Base-by-base conservation (phyloP, 2,888 invertebrate species). In the Oxyscelio sp. region DNA sequence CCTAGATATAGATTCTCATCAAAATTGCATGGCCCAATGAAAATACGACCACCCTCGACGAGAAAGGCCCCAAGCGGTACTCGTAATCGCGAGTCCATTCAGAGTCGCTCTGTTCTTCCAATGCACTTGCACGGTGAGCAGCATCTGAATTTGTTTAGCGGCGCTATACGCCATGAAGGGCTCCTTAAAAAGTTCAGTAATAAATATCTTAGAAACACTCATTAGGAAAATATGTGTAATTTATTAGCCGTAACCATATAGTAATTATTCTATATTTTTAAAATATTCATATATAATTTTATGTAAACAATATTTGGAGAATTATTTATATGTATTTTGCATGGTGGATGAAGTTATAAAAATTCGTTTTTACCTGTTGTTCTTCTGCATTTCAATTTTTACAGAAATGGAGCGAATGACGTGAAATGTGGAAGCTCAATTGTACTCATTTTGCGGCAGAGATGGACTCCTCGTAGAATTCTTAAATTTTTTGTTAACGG, bases 21-120 rank as follows among this genome's bases (percentile, higher is more conserved):
- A 74, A 83, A 78, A 56, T 74, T 74, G 52, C 65, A 80, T 31
- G 54, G 59, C 63, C 66, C 71, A 70, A 65, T 80, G 79, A 75
- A 84, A 75, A 79, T 52, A 59, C 75, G 84, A 84, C 84, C 84
- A 84, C 84, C 84, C 75, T 84, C 71, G 79, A 84, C 52, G 84
- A 75, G 40, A 74, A 58, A 52, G 63, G 65, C 84, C 75, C 24
- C 52, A n/a, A 71, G 84, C 79, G 50, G 34, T 43, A 52, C 19
- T 50, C 61, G 78, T 70, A 61, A 73, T 78, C 68, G 68, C 52
- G 78, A 83, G 19, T 40, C 31, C 78, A 78, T 66, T 61, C 63
- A 54, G 45, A 78, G 52, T 45, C 45, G 22, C 11, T 34, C 74
- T 48, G 59, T 59, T 34, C 59, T 21, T 70, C 56, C 45, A 77